Evolutionary conservation across 2,113 vertebrate genomes (phyloP).

Genomic region (Chaenogobius annularis): DNA sequence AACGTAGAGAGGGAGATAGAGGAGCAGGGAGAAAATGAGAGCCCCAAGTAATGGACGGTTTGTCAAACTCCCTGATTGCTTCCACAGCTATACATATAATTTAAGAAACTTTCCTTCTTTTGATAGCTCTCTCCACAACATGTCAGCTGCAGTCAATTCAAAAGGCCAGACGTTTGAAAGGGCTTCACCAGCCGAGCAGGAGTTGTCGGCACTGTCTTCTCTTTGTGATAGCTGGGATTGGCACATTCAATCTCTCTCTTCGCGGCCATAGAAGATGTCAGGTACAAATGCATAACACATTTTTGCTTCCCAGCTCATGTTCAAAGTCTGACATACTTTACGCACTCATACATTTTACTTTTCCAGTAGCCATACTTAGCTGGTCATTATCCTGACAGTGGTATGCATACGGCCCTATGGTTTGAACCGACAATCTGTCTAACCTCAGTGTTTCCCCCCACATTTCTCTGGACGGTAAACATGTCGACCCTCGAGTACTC

Average conservation of each 20-base stretch:
- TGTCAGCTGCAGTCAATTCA: slow-evolving; percentile 6
- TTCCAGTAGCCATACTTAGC: slow-evolving; percentile 14
- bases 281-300: slow-evolving; percentile 11
- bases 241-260: not conserved
- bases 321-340: not conserved
- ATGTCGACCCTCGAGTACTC: slow-evolving; percentile 28
- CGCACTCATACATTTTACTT: slow-evolving; percentile 6
- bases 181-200: not conserved
- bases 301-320: slow-evolving; percentile 8
- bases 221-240: slow-evolving; percentile 11
- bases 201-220: slow-evolving; percentile 2
- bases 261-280: slow-evolving; percentile 13
- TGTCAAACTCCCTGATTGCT: slow-evolving; percentile 30
- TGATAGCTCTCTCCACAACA: slow-evolving; percentile 17
- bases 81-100: slow-evolving; percentile 19
- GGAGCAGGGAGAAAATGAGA: slow-evolving; percentile 7
- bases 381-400: not conserved
- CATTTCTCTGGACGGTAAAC: slow-evolving; percentile 24
- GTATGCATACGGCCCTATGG: slow-evolving; percentile 1
- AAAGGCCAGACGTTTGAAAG: slow-evolving; percentile 10
- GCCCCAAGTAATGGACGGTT: slow-evolving; percentile 31
- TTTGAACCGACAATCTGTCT: slow-evolving; percentile 4
- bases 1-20: not conserved
- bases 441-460: not conserved
- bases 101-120: slow-evolving; percentile 26